Evolutionary conservation across 2,888 invertebrate genomes (phyloP), one percentile per base, ranked within the genome.

Genomic region (Parnassius smintheus): DNA sequence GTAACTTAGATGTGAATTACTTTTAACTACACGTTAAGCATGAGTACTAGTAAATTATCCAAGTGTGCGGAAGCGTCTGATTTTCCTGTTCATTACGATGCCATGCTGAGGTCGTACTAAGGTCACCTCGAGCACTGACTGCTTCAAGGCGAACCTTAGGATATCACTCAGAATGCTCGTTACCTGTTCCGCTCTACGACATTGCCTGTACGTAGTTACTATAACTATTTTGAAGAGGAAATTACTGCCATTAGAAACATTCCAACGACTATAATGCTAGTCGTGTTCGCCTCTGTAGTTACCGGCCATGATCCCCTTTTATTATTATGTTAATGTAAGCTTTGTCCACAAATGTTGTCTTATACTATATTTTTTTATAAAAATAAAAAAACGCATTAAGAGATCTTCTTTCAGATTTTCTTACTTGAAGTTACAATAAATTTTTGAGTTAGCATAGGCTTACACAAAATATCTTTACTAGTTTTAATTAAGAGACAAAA

Each of bases 11-110:
- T 50, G 44, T 58, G 44, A 58, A 50, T 59, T 35, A 59, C 52
- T 52, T 59, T 9, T 8, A 52, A 35, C 35, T 52, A 52, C 52
- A 44, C n/a, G n/a, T 42, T 45, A n/a, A n/a, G 45, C 25, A 11
- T 10, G 13, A 55, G 51, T 58, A 41, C 25, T 11, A 44, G 50
- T 52, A 63, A 59, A 63, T 50, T 46, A 42, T 59, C 66, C 72
- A 74, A 73, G 73, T 75, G 73, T 68, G 61, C 74, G 72, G 71
- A 72, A 75, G 72, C 67, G 69, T 72, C 68, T 68, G 69, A 66
- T 73, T 75, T 72, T 72, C 75, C 75, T 75, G 71, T 69, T 61
- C 66, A 67, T 69, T 69, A 66, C 66, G 66, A 66, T 62, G 62
- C 59, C 65, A 65, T 68, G 70, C 70, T 69, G 72, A 70, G 68